Evolutionary conservation across 2,797 vertebrate species (phyloP).

Genomic region (Lophotriccus pileatus): DNA sequence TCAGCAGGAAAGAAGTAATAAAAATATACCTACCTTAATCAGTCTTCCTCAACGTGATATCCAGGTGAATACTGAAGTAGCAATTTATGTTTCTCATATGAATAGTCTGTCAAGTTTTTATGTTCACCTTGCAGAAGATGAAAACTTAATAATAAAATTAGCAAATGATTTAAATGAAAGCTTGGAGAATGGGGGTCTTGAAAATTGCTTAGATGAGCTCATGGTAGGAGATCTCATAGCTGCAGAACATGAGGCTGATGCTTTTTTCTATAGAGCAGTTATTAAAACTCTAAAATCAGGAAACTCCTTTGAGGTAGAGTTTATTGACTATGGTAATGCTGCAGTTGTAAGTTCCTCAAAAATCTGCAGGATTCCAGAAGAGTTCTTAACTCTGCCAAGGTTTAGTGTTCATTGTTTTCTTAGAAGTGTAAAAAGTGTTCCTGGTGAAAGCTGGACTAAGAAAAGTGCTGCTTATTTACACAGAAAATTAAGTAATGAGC

Average conservation of each 20-base stretch:
- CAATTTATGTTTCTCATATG: constrained; percentile 77
- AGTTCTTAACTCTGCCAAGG: constrained; percentile 75
- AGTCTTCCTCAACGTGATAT: constrained; percentile 72
- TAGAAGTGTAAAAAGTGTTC: constrained; percentile 49
- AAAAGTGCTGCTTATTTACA: constrained; percentile 67
- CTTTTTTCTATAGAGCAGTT: constrained; percentile 80
- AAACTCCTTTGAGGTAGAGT: constrained; percentile 77
- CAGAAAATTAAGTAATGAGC: constrained; percentile 66
- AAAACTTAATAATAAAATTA: constrained; percentile 78
- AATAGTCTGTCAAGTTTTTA: constrained; percentile 77
- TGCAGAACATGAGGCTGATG: constrained; percentile 75
- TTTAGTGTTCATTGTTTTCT: constrained; percentile 82
- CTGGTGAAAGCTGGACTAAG: constrained; percentile 32
- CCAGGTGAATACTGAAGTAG: constrained; percentile 61
- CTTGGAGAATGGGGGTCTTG: constrained; percentile 16
- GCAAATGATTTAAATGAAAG: constrained; percentile 74
- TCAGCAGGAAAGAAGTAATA: neutral
- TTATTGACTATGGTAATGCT: constrained; percentile 88
- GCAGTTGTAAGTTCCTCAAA: constrained; percentile 73
- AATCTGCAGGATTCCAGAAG: constrained; percentile 69
- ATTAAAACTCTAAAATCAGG: constrained; percentile 66
- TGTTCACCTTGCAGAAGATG: constrained; percentile 82
- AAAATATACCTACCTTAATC: constrained; percentile 41
- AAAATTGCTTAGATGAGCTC: constrained; percentile 16
- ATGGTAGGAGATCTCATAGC: constrained; percentile 75